Percentiles rank a stretch among this genome's conserved stretches.
Evolutionary conservation across 2,113 vertebrate species (phyloP).

Genomic region (Taxidea taxus): DNA sequence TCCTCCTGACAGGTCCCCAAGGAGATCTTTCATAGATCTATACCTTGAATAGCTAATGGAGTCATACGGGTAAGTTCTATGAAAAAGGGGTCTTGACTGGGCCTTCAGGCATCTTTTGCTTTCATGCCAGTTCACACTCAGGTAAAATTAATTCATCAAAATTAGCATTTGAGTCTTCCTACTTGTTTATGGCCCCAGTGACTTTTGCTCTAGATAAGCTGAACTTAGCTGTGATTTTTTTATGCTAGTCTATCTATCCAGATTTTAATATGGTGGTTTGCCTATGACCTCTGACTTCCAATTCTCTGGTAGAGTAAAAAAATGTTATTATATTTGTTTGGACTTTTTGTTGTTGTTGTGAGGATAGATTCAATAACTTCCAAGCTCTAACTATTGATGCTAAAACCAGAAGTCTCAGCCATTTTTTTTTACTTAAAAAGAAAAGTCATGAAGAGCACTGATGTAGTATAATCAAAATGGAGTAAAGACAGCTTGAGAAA

Average conservation of each 20-base stretch:
- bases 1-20: neutral
- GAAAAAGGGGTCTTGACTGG: neutral
- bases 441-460: neutral
- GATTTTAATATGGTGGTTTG: neutral
- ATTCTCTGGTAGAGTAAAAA: neutral
- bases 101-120: neutral
- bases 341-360: neutral
- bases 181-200: neutral
- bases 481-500: neutral
- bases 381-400: neutral
- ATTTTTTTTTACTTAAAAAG: neutral
- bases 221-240: neutral
- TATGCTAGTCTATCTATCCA: neutral
- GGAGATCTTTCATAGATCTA: neutral
- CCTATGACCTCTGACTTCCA: no score
- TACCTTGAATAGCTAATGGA: neutral
- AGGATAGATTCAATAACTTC: neutral
- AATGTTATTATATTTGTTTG: neutral
- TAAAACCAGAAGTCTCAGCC: neutral
- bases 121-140: neutral
- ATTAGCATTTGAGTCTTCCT: neutral
- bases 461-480: neutral
- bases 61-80: neutral
- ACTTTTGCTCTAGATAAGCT: neutral
- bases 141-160: neutral